phyloP scores from a whole-genome alignment of 2,888 invertebrate genomes.

The Eulithis prunata region DNA sequence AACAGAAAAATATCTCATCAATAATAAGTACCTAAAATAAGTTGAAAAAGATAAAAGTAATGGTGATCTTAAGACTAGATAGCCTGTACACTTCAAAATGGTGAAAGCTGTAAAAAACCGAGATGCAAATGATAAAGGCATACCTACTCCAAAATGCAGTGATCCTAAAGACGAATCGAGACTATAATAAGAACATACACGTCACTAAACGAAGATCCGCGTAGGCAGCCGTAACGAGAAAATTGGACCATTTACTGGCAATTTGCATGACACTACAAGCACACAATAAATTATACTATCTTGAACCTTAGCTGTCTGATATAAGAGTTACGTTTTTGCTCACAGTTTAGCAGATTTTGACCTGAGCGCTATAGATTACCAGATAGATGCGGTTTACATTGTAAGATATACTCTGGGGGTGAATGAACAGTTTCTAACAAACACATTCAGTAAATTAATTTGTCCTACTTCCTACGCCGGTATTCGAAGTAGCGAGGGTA shows the following conservation, averaged over 20 bases:
- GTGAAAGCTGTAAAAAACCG: not conserved
- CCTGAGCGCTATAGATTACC: too few relatives aligned
- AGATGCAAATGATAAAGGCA: conserved; percentile 1
- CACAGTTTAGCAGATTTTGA: not conserved
- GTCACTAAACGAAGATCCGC: conserved; percentile 28
- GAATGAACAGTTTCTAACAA: too few relatives aligned
- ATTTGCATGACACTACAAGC: conserved; percentile 43
- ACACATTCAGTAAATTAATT: too few relatives aligned
- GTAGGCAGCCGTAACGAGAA: conserved; percentile 64
- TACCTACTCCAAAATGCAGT: not conserved
- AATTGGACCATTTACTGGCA: conserved; percentile 66
- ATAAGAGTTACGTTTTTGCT: not conserved
- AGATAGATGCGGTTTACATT: too few relatives aligned
- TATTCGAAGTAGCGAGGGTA: too few relatives aligned
- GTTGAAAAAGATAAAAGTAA: too few relatives aligned
- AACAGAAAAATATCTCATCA: too few relatives aligned
- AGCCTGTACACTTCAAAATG: too few relatives aligned
- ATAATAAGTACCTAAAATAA: too few relatives aligned
- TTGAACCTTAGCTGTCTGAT: not conserved
- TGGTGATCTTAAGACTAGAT: too few relatives aligned
- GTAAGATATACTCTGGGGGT: too few relatives aligned
- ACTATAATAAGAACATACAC: conserved; percentile 27
- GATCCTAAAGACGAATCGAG: conserved; percentile 13
- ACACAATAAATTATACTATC: not conserved
- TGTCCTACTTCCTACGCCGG: too few relatives aligned